phyloP scores from a whole-genome alignment of 2,113 vertebrate species.

The Paralichthys olivaceus region DNA sequence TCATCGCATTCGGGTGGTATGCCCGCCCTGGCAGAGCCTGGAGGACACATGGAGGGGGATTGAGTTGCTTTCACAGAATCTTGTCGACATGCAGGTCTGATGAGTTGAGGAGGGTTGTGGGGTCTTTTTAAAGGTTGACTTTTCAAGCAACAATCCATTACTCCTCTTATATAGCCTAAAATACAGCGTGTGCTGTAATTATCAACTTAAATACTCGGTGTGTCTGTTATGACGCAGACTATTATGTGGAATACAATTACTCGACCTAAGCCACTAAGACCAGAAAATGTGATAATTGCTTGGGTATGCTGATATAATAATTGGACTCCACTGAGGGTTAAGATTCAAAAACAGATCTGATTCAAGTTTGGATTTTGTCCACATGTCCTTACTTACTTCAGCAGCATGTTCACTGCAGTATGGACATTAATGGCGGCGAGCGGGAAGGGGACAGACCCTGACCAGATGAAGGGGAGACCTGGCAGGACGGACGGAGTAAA shows the following conservation, averaged over 20 bases:
- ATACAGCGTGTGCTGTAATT: conserved; percentile 2
- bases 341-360: conserved; percentile 27
- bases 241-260: conserved; percentile 23
- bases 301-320: conserved; percentile 17
- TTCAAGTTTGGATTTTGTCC: conserved; percentile 21
- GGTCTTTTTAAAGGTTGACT: neutral
- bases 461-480: conserved; percentile 4
- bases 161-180: neutral
- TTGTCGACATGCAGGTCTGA: neutral
- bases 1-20: neutral
- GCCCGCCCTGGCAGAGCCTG: neutral
- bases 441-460: neutral
- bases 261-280: conserved; percentile 11
- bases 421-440: neutral
- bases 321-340: conserved; percentile 10
- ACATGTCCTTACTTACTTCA: neutral
- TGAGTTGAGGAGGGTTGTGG: neutral
- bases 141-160: neutral
- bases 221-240: neutral
- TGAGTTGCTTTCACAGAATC: conserved; percentile 11
- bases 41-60: conserved; percentile 24
- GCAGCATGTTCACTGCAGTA: neutral
- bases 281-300: conserved; percentile 41
- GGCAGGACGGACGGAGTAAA: conserved; percentile 6
- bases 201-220: conserved; percentile 3